Evolutionary conservation across 1,140 invertebrate genomes (phyloP).

Genomic region (Tribolium madens): DNA sequence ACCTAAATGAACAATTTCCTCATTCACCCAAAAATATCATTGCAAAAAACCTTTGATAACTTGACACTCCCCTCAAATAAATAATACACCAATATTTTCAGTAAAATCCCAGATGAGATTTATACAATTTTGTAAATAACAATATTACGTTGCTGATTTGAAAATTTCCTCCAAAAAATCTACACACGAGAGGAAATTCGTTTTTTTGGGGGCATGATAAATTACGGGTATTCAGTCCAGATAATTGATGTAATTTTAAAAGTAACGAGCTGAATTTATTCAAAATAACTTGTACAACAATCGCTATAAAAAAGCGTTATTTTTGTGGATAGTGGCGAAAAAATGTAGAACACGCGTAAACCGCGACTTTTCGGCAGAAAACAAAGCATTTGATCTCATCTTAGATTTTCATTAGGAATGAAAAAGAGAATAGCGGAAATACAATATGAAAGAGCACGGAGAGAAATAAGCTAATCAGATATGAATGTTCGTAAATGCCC

Average conservation of each 20-base stretch:
- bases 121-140: background rate
- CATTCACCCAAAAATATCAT: background rate
- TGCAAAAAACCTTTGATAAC: background rate
- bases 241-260: too few relatives aligned
- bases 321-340: background rate
- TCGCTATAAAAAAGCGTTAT: too few relatives aligned
- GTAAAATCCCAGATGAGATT: background rate
- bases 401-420: conserved; percentile 45
- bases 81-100: background rate
- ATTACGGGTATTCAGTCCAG: too few relatives aligned
- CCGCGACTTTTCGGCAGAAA: conserved; percentile 20
- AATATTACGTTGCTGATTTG: background rate
- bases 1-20: background rate
- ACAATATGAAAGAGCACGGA: conserved; percentile 43
- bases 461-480: conserved; percentile 50
- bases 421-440: conserved; percentile 41
- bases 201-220: too few relatives aligned
- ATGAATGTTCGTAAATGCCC: conserved; percentile 50
- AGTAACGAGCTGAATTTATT: too few relatives aligned
- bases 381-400: conserved; percentile 45
- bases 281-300: too few relatives aligned
- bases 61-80: background rate
- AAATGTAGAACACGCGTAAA: background rate
- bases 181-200: too few relatives aligned
- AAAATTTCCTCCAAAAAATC: too few relatives aligned